Evolutionary conservation across 1,140 invertebrate species (phyloP).

Genomic region (Streblospio benedicti): DNA sequence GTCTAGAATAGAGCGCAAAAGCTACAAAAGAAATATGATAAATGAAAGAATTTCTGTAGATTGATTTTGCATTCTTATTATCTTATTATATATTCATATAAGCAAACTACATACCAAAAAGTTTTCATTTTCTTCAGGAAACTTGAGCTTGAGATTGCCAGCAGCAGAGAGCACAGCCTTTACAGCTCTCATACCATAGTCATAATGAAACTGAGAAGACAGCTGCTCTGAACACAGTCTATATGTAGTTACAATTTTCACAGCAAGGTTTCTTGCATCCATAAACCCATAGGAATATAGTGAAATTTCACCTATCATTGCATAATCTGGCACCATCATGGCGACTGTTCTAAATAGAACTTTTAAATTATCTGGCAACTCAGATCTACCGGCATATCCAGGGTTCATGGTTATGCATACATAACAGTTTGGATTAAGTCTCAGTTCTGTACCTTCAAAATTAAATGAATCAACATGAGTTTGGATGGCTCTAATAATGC

Average conservation of each 20-base stretch:
- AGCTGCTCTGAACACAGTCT: slow-evolving; percentile 83
- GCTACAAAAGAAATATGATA: too few species aligned
- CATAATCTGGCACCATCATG: slow-evolving; percentile 91
- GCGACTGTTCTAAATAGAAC: slow-evolving; percentile 78
- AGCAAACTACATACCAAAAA: too few species aligned
- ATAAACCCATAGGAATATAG: slow-evolving; percentile 87
- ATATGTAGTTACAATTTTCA: slow-evolving; percentile 87
- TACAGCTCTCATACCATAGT: slow-evolving; percentile 79
- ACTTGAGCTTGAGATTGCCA: slow-evolving; percentile 46
- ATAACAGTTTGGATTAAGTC: slow-evolving; percentile 43
- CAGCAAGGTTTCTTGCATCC: slow-evolving; percentile 69
- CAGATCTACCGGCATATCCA: slow-evolving; percentile 75
- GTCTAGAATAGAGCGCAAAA: slow-evolving; percentile 46
- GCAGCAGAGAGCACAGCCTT: slow-evolving; percentile 50
- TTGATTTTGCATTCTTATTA: too few species aligned
- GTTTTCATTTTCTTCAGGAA: slow-evolving; percentile 47
- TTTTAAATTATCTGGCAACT: slow-evolving; percentile 49
- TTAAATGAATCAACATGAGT: slow-evolving; percentile 48
- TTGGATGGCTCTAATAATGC: slow-evolving; percentile 52
- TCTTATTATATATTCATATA: too few species aligned
- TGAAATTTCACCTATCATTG: slow-evolving; percentile 82
- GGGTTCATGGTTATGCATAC: slow-evolving; percentile 59
- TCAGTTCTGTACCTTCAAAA: slow-evolving; percentile 49
- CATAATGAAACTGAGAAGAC: slow-evolving; percentile 83
- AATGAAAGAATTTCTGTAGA: too few species aligned